Evolutionary conservation across 2,888 invertebrate species (phyloP), one percentile per base, ranked within the genome.

Genomic region (Kryphioiulus occultus): DNA sequence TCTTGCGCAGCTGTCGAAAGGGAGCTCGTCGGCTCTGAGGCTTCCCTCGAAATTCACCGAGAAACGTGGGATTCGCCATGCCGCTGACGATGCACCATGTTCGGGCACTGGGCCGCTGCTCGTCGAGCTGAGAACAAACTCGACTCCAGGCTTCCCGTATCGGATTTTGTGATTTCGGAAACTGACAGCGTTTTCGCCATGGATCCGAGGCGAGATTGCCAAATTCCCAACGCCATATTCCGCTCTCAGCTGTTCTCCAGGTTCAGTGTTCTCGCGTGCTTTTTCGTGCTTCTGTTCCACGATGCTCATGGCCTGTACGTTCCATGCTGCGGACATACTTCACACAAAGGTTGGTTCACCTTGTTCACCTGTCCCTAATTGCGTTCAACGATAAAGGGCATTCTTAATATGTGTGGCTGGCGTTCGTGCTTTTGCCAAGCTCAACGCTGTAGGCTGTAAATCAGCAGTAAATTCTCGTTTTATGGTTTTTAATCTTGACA

Each of bases 241-340:
- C 22, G 26, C 26, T 68, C 26, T 22, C 22, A 26, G 22, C 26
- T 7, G 22, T 35, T 35, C 35, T 53, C 19, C 22, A 68, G 68
- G 68, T 68, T 68, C 22, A 10, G 10, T 68, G 68, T 68, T 22
- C 68, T 68, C 26, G 22, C 10, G 68, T 68, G 68, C 68, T 22
- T 68, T 68, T 12, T 68, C 22, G 68, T 26, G 68, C 68, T 22
- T 26, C 68, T 68, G 22, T 9, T 68, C 68, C 68, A 9, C 10
- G 26, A 22, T 26, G 68, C 22, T 26, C 5, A 26, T 9, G 26
- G 68, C 68, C 85, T 87, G 22, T 87, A 87, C 87, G 87, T 82
- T 3, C 87, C 87, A 17, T 87, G 87, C 87, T 87, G 87, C 39
- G 87, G 87, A 30, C 87, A 87, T 85, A 87, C 87, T 35, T 47